Evolutionary conservation across 92 coral and sea anemone genomes (phyloP), one percentile per base, ranked within the genome.

Genomic region (Phenganax subtilis): DNA sequence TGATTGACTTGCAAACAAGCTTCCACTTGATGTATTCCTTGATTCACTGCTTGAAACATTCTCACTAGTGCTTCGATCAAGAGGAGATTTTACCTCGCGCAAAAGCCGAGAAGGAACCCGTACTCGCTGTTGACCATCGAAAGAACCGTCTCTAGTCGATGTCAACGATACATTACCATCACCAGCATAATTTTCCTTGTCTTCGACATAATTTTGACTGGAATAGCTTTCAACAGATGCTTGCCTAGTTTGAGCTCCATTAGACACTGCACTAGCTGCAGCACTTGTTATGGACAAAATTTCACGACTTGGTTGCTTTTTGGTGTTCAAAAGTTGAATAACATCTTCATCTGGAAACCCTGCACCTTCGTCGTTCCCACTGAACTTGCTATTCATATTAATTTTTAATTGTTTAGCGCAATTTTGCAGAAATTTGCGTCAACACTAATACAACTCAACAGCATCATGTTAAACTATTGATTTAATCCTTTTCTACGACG

Each of bases 281-380:
- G 98, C 98, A 83, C 66, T 88, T 14, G 98, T 93, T 62, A 91
- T 77, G 8, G 89, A 88, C 15, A 93, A 88, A 57, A 93, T 91
- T 80, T 93, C 92, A 72, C 77, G 85, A 7, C 91, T 85, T 57
- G 85, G 79, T 55, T 67, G 64, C 80, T 64, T 89, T 57, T 75
- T 84, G 7, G 80, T 30, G 68, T 79, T 80, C 76, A 72, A 65
- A 63, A 79, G 83, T 9, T 79, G 83, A 9, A 79, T 79, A 44
- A 79, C 51, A 54, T 79, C 83, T 7, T 63, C 57, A 0, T 79
- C 83, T 11, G 47, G 12, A 4, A 14, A 59, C 11, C 44, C 44
- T 59, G 55, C 29, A 2, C 55, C 14, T 65, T 60, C 64, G 47
- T 79, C 62, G 73, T 51, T 51, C 14, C 9, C 51, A 37, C 12